phyloP scores from a whole-genome alignment of 2,888 invertebrate genomes.

The Xestia ashworthii region DNA sequence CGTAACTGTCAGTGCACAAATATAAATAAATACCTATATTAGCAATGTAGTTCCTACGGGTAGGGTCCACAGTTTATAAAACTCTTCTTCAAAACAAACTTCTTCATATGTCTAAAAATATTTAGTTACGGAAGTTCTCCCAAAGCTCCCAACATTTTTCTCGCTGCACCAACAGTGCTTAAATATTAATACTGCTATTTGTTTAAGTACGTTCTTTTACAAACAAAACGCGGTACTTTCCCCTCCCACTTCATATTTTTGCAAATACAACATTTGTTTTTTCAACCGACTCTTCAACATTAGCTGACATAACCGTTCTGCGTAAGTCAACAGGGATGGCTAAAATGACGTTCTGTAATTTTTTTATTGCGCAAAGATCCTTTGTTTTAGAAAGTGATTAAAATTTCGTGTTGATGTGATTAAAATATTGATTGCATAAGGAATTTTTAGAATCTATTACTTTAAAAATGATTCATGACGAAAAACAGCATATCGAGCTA shows the following conservation, averaged over 20 bases:
- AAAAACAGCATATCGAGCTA: conserved; percentile 5
- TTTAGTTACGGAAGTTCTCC: background rate
- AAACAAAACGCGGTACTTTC: conserved; percentile 33
- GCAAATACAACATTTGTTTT: conserved; percentile 58
- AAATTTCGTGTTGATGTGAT: background rate
- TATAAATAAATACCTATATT: background rate
- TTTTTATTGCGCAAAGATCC: conserved; percentile 13
- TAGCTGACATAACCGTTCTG: conserved; percentile 62
- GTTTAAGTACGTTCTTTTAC: conserved; percentile 19
- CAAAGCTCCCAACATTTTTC: background rate
- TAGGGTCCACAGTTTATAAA: background rate
- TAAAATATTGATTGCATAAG: background rate
- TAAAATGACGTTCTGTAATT: conserved; percentile 51
- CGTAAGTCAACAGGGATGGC: conserved; percentile 61
- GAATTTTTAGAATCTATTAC: background rate
- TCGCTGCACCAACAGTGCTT: conserved; percentile 11
- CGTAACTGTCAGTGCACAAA: no score
- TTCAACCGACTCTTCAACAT: conserved; percentile 46
- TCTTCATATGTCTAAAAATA: background rate
- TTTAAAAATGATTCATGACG: background rate
- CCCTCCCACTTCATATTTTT: conserved; percentile 28
- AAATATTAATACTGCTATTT: conserved; percentile 30
- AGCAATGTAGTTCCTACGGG: background rate
- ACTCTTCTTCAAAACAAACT: background rate
- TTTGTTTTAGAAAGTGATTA: conserved; percentile 33